Base-by-base conservation (phyloP, 2,113 vertebrate genomes). In the Nothocercus julius region DNA sequence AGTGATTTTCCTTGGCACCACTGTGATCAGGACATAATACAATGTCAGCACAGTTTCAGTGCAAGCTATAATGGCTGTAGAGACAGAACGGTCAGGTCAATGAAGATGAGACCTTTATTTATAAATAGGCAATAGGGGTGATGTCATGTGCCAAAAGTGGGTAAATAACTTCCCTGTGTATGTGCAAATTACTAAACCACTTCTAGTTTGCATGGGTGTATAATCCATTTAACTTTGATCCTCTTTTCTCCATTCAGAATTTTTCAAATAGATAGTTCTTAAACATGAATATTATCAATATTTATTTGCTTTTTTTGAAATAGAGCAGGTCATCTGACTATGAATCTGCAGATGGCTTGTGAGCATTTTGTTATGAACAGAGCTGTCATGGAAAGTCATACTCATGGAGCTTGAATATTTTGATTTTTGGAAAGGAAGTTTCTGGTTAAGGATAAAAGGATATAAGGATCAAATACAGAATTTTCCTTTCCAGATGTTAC, bases 81-180 rank as follows among this genome's bases (percentile, higher is more conserved):
- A 83, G 21, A 28, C 38, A 77, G 80, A 96, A 34, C 40, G 51
- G 12, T 67, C 90, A 82, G 6, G 25, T 59, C 91, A 89, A 92
- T 56, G 28, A 84, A 81, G 34, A 17, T 51, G 4, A 79, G 13
- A 69, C 12, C 14, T 92, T 76, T 89, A 38, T 82, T 82, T 94
- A 87, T 73, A 69, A 91, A 85, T 16, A 56, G 49, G 49, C 54
- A 5, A 62, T 25, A 61, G 63, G 13, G 22, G 38, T 58, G 13
- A 61, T 49, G n/a, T 28, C 75, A 34, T 32, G 82, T 49, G 9
- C 20, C 62, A 36, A 15, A 42, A 82, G 40, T 53, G n/a, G 58
- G 34, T 82, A 87, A 89, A 93, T 69, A 69, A 74, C 45, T 91
- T 84, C 27, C 10, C 32, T 40, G 2, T 38, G 14, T 38, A 17